Evolutionary conservation across 2,797 vertebrate genomes (phyloP).

Genomic region (Sciaenops ocellatus): DNA sequence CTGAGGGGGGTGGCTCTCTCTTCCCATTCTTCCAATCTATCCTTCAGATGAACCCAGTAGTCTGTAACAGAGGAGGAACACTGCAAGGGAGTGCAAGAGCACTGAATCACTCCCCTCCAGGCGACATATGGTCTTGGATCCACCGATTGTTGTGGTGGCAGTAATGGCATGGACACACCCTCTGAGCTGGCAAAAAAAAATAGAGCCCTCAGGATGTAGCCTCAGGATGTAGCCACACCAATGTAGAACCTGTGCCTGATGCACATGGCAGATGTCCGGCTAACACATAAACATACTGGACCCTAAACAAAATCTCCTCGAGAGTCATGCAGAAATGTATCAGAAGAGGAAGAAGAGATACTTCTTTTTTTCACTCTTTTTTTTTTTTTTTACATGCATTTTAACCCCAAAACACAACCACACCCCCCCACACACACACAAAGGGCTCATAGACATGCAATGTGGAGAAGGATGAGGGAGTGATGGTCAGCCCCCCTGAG

Average conservation of each 20-base stretch:
- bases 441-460: no score
- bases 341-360: no score
- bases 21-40: no score
- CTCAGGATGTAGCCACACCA: neutral
- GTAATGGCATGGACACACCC: conserved; percentile 3
- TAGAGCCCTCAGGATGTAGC: neutral
- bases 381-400: no score
- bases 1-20: no score
- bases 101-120: neutral
- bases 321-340: neutral
- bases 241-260: neutral
- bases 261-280: no score
- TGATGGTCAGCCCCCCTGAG: no score
- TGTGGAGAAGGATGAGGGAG: no score
- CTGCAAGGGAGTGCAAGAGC: neutral
- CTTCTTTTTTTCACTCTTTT: no score
- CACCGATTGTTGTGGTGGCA: neutral
- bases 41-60: neutral
- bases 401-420: no score
- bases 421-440: no score
- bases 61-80: neutral
- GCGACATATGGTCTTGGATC: neutral
- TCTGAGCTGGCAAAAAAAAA: no score
- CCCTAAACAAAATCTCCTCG: neutral
- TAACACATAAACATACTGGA: neutral